Evolutionary conservation across 2,888 invertebrate species (phyloP), one percentile per base, ranked within the genome.

Genomic region (Eilema caniola): DNA sequence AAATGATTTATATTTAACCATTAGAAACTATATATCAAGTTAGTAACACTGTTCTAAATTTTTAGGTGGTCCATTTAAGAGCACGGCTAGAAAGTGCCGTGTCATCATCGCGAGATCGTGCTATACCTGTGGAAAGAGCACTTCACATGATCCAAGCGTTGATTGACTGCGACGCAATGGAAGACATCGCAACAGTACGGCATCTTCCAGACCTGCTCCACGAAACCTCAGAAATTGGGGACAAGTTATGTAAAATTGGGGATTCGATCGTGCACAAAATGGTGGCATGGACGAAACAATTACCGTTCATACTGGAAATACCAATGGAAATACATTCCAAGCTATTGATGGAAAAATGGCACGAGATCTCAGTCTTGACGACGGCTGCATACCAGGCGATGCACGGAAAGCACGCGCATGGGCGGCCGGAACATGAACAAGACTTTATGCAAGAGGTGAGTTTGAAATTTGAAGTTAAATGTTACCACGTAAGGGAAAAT

Each of bases 201-300:
- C 98, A 98, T 93, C 96, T 99, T 93, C 98, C 98, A 87, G 98
- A 98, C 93, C 96, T 98, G 88, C 96, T 99, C 83, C 98, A 98
- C 92, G 98, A 98, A 92, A 98, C 98, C 89, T 98, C 98, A 83
- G 98, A 98, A 94, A 97, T 98, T 86, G 98, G 97, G 86, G 98
- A 98, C 92, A 98, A 98, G 92, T 96, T 99, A 85, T 98, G 98
- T 96, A 98, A 98, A 94, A 98, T 99, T 88, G 99, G 99, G 67
- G 99, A 99, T 95, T 99, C 99, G 82, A 99, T 99, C 88, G 99
- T 99, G 72, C 98, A 98, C 96, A 99, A 99, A 95, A 97, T 99
- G 95, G 99, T 99, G 82, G 99, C 99, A 93, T 99, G 99, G 99
- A 99, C 99, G 87, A 99, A 99, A 94, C 97, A 99, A 95, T 95